Base-by-base conservation (phyloP, 2,113 vertebrate species). In the Dendrocopos noguchii region DNA sequence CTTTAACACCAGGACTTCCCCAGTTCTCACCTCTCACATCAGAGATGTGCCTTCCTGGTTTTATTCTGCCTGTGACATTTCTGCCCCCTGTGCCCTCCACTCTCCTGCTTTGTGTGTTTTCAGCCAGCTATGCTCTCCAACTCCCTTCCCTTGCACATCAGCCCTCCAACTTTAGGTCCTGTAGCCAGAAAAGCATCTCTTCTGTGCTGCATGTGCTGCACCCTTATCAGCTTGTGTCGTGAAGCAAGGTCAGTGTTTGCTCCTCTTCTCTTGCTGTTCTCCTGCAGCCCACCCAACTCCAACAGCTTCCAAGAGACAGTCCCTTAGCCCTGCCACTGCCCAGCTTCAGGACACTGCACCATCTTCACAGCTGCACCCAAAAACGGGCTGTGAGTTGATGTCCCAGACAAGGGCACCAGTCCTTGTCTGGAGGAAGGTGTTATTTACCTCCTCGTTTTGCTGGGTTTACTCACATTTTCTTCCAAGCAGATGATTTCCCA, bases 181-280 rank as follows among this genome's bases (percentile, higher is more conserved):
- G 19, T 27, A 34, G 19, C 11, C 42, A 65, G 44, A 61, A 73
- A 27, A 92, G 9, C 60, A 33, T 15, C 19, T 68, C 44, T 76
- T 77, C 24, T 61, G 36, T 14, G 28, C 42, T 5, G 19, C 4
- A 31, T 4, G 1, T 17, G 27, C 14, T 33, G 20, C 33, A 57
- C 36, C 18, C 19, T 57, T 28, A 28, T 27, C 15, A 42, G 4
- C 12, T 36, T 33, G 28, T 10, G 16, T 44, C n/a, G 56, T 1
- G 25, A 47, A 70, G 24, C 5, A 15, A 61, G 52, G 42, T 31
- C 22, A 18, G 27, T 19, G 25, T 42, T 0, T 0, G 20, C n/a
- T 72, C 31, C 27, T 87, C 46, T 56, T 47, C n/a, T 42, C n/a
- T 61, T 50, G 14, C 28, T 39, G n/a, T 11, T 67, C 15, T 61